Conservation (phyloP, 2,888 invertebrate genomes). For the Nomada lathburiana region DNA sequence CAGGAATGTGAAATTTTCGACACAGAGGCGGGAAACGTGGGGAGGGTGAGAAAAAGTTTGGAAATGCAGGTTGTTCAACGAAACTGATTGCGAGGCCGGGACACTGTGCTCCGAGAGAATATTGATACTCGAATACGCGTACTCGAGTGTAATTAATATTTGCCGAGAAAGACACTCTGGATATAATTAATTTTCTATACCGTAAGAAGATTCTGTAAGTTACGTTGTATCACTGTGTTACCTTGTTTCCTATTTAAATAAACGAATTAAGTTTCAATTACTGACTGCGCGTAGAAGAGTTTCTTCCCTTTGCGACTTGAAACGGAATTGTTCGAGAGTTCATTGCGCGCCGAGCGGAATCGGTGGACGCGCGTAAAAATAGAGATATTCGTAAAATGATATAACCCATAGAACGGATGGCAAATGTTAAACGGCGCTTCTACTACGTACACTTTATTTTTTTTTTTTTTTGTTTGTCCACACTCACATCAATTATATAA, state of each 20-base stretch:
- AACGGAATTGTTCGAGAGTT: background rate
- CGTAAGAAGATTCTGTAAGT: slow-evolving; percentile 31
- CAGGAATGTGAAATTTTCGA: background rate
- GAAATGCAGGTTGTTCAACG: slow-evolving; percentile 71
- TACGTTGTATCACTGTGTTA: slow-evolving; percentile 27
- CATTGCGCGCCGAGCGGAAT: background rate
- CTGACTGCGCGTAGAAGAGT: background rate
- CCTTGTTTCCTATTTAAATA: slow-evolving; percentile 47
- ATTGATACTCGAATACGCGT: background rate
- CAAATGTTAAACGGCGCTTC: slow-evolving; percentile 56
- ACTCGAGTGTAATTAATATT: background rate
- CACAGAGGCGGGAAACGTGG: background rate
- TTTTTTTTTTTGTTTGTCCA: slow-evolving; percentile 69
- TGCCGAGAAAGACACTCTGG: background rate
- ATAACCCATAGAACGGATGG: slow-evolving; percentile 48
- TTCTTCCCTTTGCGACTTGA: background rate
- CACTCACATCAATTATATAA: slow-evolving; percentile 77
- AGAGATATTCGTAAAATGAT: background rate
- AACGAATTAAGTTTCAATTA: slow-evolving; percentile 32
- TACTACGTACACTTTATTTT: slow-evolving; percentile 76
- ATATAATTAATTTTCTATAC: background rate
- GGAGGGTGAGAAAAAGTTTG: slow-evolving; percentile 60
- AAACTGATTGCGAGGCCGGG: slow-evolving; percentile 33
- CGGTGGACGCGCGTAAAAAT: background rate
- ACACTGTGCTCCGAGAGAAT: background rate